Percentiles rank a stretch among this genome's conserved stretches.
These are phyloP conservation scores for Mesitornis unicolor DNA, from an alignment of 2,113 vertebrate species.

Conservation along the genomic window DNA sequence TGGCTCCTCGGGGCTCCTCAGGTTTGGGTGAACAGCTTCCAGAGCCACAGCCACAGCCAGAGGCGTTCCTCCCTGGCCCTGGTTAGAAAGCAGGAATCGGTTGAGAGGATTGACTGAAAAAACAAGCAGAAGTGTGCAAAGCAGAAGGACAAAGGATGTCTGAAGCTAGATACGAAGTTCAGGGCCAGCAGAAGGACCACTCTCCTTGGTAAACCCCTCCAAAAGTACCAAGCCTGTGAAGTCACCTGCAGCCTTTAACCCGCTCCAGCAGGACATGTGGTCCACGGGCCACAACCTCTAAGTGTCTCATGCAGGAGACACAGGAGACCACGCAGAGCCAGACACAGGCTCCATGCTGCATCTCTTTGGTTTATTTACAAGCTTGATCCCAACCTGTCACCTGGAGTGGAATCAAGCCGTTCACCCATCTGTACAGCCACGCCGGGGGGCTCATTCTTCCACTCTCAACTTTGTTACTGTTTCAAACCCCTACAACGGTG, in stretches of 20 bases:
- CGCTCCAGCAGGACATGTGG: rapidly evolving
- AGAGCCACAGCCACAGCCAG: not conserved
- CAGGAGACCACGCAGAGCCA: not conserved
- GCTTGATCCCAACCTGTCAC: not conserved
- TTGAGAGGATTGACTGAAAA: not conserved
- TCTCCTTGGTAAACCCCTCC: not conserved
- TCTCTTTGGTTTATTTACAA: not conserved
- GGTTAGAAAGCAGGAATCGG: not conserved
- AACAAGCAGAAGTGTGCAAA: conserved; percentile 6
- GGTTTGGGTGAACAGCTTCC: not conserved
- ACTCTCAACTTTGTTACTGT: not conserved
- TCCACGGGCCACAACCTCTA: not conserved
- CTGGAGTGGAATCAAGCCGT: not conserved
- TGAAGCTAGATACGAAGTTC: not conserved
- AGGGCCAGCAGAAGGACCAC: not conserved
- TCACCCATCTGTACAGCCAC: not conserved
- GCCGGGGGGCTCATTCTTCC: not conserved
- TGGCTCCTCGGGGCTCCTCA: not conserved
- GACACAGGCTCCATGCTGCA: too few species aligned
- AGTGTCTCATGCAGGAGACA: not conserved
- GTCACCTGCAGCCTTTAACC: not conserved
- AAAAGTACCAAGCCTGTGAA: not conserved
- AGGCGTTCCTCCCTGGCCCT: not conserved
- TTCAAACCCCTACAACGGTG: not conserved
- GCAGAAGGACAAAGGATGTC: not conserved